A percentile compares a stretch with the other conserved stretches of the same genome.
Conservation (phyloP, 2,888 invertebrate genomes). For the Drosophila paramelanica region DNA sequence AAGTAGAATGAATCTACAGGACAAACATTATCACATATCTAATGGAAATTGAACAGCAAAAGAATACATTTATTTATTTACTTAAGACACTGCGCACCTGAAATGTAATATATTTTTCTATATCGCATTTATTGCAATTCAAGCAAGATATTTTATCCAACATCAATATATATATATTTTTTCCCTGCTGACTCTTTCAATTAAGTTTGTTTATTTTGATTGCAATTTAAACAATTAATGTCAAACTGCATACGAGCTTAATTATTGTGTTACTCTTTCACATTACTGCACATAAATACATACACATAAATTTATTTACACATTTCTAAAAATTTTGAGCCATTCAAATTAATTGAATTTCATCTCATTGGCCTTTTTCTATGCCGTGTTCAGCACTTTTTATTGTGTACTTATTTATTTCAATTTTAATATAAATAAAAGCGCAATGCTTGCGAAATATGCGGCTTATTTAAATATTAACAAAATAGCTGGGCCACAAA, state of each 20-base stretch:
- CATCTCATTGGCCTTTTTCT: conserved; percentile 10
- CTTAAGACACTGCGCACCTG: background rate
- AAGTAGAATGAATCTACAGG: too few species aligned
- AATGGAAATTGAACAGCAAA: too few species aligned
- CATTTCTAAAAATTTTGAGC: conserved; percentile 27
- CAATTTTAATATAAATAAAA: conserved; percentile 54
- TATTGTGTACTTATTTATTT: conserved; percentile 27
- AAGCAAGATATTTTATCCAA: background rate
- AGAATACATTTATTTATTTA: background rate
- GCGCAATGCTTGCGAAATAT: conserved; percentile 17
- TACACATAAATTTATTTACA: background rate
- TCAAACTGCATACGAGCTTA: conserved; percentile 55
- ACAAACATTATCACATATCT: too few species aligned
- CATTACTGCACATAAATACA: too few species aligned
- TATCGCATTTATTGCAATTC: background rate
- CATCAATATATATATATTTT: background rate
- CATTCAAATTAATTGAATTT: conserved; percentile 53
- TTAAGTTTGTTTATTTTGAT: conserved; percentile 44
- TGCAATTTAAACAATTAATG: conserved; percentile 72
- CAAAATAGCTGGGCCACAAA: conserved; percentile 25
- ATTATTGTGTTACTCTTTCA: conserved; percentile 48
- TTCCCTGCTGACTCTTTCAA: conserved; percentile 7
- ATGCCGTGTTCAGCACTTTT: too few species aligned
- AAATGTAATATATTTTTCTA: background rate
- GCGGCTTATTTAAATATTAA: conserved; percentile 48